Evolutionary conservation across 1,140 invertebrate genomes (phyloP), one percentile per base, ranked within the genome.

Genomic region (Hycleus cichorii): DNA sequence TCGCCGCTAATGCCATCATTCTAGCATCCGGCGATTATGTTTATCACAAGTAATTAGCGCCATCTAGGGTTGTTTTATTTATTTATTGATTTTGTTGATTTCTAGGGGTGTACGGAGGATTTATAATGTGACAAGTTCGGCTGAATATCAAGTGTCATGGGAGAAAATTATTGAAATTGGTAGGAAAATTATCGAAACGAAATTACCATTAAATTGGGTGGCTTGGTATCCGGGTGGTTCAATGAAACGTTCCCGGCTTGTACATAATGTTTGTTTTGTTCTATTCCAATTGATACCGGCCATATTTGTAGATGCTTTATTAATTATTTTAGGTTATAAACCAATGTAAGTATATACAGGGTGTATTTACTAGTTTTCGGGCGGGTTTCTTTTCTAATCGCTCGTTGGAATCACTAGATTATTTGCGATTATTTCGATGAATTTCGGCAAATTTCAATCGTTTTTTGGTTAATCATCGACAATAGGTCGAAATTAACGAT

Each of bases 181-280:
- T 64, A 78, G 89, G 74, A 80, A 81, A 69, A 81, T 89, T 40
- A 85, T 89, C 12, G 79, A 86, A 64, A 83, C 81, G 57, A 77
- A 80, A 66, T 80, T 90, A 49, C 89, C 89, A 0, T 72, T 91
- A 0, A 91, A 91, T 60, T 83, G 83, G 5, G 83, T 89, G 1
- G 84, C 85, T n/a, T 91, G 89, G 89, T 93, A 93, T 74, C 91
- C 91, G 0, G 89, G 89, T 38, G 90, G 90, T 3, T 89, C 86
- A 1, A 93, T 95, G 87, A 94, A 93, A 68, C 86, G 82, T 56
- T 88, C 83, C 25, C 80, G 84, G 63, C 67, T 87, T 2, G 67
- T 85, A 47, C 91, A 95, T 69, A 84, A 85, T 58, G 81, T 94
- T 40, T 90, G 86, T 67, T 83, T 90, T 48, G 71, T 93, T 4